A percentile compares a stretch with the other conserved stretches of the same genome.
Evolutionary conservation across 2,797 vertebrate genomes (phyloP).

Genomic region (Sarcophilus harrisii): DNA sequence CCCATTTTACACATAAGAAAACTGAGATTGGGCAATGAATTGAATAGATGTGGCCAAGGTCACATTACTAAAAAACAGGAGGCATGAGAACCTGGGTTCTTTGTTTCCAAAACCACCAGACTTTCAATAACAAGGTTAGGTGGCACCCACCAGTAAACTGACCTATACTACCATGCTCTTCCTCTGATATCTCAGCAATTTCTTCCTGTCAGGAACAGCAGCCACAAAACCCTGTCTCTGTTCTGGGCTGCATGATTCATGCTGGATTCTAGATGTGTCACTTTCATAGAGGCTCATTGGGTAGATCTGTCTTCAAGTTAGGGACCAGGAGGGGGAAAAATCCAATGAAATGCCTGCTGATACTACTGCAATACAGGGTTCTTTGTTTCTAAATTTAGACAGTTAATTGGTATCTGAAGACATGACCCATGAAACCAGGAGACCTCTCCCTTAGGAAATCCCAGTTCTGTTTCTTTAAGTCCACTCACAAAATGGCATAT

Average conservation of each 20-base stretch:
- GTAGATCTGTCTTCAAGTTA: neutral
- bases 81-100: neutral
- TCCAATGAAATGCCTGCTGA: neutral
- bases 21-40: neutral
- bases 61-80: neutral
- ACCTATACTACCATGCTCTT: neutral
- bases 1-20: neutral
- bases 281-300: neutral
- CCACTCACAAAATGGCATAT: neutral
- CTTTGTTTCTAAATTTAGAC: conserved; percentile 7
- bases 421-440: rapidly evolving
- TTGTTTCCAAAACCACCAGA: neutral
- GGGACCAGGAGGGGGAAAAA: neutral
- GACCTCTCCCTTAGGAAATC: neutral
- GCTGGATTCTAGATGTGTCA: neutral
- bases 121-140: neutral
- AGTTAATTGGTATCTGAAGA: neutral
- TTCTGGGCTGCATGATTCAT: neutral
- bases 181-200: neutral
- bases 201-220: neutral
- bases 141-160: neutral
- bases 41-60: neutral
- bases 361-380: neutral
- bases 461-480: conserved; percentile 49
- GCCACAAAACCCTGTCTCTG: neutral